Evolutionary conservation across 2,113 vertebrate species (phyloP).

Genomic region (Siniperca chuatsi): DNA sequence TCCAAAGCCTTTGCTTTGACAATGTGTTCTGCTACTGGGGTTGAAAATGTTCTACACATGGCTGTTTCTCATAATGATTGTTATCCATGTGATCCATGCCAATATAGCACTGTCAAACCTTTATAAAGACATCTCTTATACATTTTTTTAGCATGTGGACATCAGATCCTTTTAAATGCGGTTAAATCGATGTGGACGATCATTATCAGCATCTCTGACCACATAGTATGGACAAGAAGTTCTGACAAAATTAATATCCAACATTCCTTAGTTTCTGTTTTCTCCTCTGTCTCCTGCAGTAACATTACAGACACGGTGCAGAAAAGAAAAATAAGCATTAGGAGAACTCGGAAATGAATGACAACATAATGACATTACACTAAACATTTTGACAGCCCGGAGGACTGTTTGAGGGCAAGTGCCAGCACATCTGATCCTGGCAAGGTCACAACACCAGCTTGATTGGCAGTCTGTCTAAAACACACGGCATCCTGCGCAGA

Average conservation of each 20-base stretch:
- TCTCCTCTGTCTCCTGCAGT: slow-evolving; percentile 19
- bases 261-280: background rate
- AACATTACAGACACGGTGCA: slow-evolving; percentile 44
- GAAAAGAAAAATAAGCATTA: slow-evolving; percentile 43
- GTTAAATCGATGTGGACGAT: background rate
- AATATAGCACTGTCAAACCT: background rate
- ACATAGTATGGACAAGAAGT: slow-evolving; percentile 3
- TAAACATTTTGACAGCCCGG: slow-evolving; percentile 60
- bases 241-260: slow-evolving; percentile 16
- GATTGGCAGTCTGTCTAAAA: slow-evolving; percentile 52
- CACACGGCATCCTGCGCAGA: slow-evolving; percentile 9
- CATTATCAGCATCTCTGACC: background rate
- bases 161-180: slow-evolving; percentile 26
- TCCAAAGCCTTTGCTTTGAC: slow-evolving; percentile 24
- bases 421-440: slow-evolving; percentile 32
- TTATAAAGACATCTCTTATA: background rate
- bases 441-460: slow-evolving; percentile 45
- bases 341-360: slow-evolving; percentile 51
- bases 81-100: background rate
- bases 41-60: slow-evolving; percentile 10
- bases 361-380: slow-evolving; percentile 71
- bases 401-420: slow-evolving; percentile 40
- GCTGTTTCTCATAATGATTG: slow-evolving; percentile 22
- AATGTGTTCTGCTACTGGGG: background rate
- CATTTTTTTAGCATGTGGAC: slow-evolving; percentile 25